These are phyloP conservation scores for Syndactyla subalaris DNA, from an alignment of 2,797 vertebrate genomes.

Conservation along the genomic window DNA sequence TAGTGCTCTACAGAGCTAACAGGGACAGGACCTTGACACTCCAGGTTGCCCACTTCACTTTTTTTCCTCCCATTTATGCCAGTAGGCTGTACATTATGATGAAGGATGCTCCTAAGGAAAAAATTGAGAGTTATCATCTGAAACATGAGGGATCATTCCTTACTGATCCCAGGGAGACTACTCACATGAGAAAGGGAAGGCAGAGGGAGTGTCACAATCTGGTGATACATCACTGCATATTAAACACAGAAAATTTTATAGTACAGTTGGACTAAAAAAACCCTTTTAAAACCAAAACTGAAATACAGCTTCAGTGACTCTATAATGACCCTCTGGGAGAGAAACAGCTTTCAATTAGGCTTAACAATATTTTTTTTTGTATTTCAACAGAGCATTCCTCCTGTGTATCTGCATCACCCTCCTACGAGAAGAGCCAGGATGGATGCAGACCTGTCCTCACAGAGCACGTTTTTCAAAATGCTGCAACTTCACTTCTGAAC, in stretches of 20 bases:
- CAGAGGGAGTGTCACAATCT: background rate
- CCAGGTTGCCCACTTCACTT: background rate
- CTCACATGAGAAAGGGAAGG: background rate
- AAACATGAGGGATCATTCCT: background rate
- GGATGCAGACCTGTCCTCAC: background rate
- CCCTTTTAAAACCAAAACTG: background rate
- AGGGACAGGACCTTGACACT: background rate
- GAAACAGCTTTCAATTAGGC: background rate
- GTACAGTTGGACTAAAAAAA: background rate
- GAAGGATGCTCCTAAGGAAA: background rate
- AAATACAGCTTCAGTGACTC: background rate
- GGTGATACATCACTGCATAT: background rate
- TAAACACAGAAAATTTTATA: background rate
- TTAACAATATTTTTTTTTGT: background rate
- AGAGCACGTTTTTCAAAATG: background rate
- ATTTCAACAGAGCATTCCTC: background rate
- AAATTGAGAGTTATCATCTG: background rate
- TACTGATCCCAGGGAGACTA: background rate
- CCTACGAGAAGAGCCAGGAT: background rate
- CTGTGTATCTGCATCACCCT: background rate
- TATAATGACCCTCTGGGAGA: background rate
- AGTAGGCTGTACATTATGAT: background rate
- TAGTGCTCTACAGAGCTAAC: background rate
- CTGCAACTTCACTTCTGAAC: background rate
- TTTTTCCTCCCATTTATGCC: background rate